Evolutionary conservation across 2,113 vertebrate genomes (phyloP), one percentile per base, ranked within the genome.

Genomic region (Myocastor coypus): DNA sequence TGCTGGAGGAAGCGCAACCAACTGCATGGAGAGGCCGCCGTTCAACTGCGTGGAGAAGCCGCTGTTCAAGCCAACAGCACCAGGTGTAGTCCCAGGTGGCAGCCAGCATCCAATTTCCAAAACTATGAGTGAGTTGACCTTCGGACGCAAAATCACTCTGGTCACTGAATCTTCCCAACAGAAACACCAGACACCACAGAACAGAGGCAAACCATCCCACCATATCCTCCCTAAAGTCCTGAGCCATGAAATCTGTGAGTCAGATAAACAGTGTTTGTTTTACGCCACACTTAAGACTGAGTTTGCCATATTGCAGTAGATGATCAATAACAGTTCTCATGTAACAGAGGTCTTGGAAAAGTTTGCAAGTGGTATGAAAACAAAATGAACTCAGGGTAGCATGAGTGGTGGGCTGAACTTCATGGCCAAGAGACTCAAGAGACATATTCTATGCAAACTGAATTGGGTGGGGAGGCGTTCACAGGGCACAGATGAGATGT

Each of bases 1-100:
- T 20, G 52, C 63, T 86, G 75, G 50, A 88, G 91, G 93, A 97
- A 69, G 82, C 80, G 13, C 71, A 91, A 81, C 57, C 32, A 59
- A 17, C 66, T 46, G 81, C 50, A 26, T 13, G 78, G 71, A 71
- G 46, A 92, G 69, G 63, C 34, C 64, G 63, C 12, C 30, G 46
- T 63, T 68, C 37, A n/a, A 34, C 66, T 46, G 81, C 50, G 22
- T 13, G 78, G 71, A 71, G 46, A 92, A 63, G 63, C 34, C 64
- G 63, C 12, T n/a, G 46, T 63, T 68, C 37, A n/a, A 34, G 66
- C 50, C 26, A 63, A 82, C 30, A 86, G 57, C 24, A 61, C 91
- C 68, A 61, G 78, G 3, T 46, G 64, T 77, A 42, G 83, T 50
- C 32, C 52, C 92, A 86, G 55, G 37, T 2, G 52, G 83, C 19